Evolutionary conservation across 2,113 vertebrate species (phyloP).

Genomic region (Malurus elegans): DNA sequence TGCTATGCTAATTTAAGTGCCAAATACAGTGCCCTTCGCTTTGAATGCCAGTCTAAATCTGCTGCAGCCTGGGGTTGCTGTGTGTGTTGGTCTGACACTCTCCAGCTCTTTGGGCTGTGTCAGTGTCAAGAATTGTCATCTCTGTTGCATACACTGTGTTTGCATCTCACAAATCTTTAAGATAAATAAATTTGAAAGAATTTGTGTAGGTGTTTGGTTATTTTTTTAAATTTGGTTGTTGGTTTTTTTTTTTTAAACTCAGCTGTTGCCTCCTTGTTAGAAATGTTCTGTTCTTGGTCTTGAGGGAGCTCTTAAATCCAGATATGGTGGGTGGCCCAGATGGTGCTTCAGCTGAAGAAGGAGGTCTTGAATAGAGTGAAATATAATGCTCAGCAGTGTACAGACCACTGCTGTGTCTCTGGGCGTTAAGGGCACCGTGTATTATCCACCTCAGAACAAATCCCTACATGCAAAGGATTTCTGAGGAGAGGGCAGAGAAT

Average conservation of each 20-base stretch:
- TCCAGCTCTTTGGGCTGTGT: not conserved
- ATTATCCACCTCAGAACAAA: not conserved
- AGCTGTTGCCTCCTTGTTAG: not conserved
- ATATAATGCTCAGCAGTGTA: not conserved
- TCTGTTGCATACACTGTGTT: not conserved
- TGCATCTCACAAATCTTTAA: not conserved
- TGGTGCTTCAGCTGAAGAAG: not conserved
- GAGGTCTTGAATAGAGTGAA: not conserved
- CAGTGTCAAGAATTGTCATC: not conserved
- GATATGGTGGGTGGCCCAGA: conserved; percentile 15
- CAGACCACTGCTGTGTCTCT: not conserved
- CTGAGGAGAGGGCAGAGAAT: not conserved
- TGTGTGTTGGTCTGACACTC: not conserved
- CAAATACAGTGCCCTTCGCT: not conserved
- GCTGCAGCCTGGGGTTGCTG: not conserved
- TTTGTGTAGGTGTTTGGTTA: not conserved
- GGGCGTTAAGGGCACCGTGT: not conserved
- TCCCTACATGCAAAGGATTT: not conserved
- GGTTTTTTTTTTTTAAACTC: not conserved
- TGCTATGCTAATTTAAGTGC: not conserved
- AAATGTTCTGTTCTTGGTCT: not conserved
- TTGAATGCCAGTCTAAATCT: not conserved
- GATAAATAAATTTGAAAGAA: not conserved
- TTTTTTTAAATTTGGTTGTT: not conserved
- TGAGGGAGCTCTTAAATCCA: not conserved